Evolutionary conservation across 2,888 invertebrate genomes (phyloP).

Genomic region (Neoaliturus tenellus): DNA sequence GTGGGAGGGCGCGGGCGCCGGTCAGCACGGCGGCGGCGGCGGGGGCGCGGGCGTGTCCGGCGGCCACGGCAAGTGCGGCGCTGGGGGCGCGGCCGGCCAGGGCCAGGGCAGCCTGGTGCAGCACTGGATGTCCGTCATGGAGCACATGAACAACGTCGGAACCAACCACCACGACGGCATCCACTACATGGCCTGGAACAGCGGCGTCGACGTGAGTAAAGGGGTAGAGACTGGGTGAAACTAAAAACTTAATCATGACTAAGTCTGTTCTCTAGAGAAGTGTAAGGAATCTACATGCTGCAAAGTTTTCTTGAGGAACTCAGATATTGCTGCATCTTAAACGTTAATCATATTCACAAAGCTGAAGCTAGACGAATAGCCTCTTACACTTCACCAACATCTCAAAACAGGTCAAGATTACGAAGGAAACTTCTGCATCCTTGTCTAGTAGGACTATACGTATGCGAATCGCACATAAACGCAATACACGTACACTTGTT

Average conservation of each 20-base stretch:
- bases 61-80: conserved; percentile 69
- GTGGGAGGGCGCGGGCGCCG: conserved; percentile 71
- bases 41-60: conserved; percentile 70
- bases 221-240: too few species aligned
- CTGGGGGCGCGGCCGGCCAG: conserved; percentile 72
- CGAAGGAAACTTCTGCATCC: not conserved
- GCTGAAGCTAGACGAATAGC: too few species aligned
- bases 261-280: too few species aligned
- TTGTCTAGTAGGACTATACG: not conserved
- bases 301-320: too few species aligned
- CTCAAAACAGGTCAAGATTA: too few species aligned
- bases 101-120: conserved; percentile 72
- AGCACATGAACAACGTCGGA: conserved; percentile 85
- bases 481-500: not conserved
- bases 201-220: conserved; percentile 78
- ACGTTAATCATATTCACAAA: too few species aligned
- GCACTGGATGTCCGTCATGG: conserved; percentile 99
- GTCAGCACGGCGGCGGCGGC: conserved; percentile 74
- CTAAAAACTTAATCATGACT: too few species aligned
- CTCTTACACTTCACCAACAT: too few species aligned
- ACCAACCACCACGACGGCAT: conserved; percentile 80
- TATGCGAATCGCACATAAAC: not conserved
- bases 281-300: too few species aligned
- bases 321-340: too few species aligned
- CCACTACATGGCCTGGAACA: conserved; percentile 79